Base-by-base conservation (phyloP, 2,797 vertebrate genomes). In the Harpagifer antarcticus region DNA sequence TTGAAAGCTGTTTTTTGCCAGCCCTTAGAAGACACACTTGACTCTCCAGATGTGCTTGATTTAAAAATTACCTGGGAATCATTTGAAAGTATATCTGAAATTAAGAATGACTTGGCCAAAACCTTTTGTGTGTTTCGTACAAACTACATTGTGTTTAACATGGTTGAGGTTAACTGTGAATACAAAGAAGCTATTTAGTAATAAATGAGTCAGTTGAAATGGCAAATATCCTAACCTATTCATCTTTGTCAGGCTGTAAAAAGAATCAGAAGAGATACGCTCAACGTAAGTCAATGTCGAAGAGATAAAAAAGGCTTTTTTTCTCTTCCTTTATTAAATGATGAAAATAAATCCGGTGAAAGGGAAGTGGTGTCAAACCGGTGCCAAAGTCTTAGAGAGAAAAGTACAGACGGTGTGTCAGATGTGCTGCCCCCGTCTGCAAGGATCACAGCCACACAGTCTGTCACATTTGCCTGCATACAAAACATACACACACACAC, bases 361-460 rank as follows among this genome's bases (percentile, higher is more conserved):
- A 54, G 11, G 47, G 44, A 71, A 42, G 47, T 67, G 15, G 37
- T 52, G 20, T 53, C 16, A 54, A 70, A 31, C 59, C 40, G 55
- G 53, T 15, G 1, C 4, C 37, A 12, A 68, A 73, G 54, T 50
- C n/a, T 67, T 27, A 4, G 31, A 68, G 19, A 43, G 17, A 48
- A 52, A 68, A 74, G 44, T 40, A 55, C 60, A 78, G 67, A 52
- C 31, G 23, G 12, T 47, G 67, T 54, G 67, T 77, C 49, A 56
- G 63, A 79, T 76, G 43, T 63, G 50, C 71, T 65, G 20, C 40
- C 54, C 54, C 31, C 5, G 20, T 69, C 47, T 56, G 45, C 14
- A 65, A 45, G 20, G 49, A 74, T 78, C 68, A 80, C 73, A 74
- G 60, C 14, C 55, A 31, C 62, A 23, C 2, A 45, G 80, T 84